Evolutionary conservation across 2,797 vertebrate species (phyloP).

Genomic region (Geotrypetes seraphini): DNA sequence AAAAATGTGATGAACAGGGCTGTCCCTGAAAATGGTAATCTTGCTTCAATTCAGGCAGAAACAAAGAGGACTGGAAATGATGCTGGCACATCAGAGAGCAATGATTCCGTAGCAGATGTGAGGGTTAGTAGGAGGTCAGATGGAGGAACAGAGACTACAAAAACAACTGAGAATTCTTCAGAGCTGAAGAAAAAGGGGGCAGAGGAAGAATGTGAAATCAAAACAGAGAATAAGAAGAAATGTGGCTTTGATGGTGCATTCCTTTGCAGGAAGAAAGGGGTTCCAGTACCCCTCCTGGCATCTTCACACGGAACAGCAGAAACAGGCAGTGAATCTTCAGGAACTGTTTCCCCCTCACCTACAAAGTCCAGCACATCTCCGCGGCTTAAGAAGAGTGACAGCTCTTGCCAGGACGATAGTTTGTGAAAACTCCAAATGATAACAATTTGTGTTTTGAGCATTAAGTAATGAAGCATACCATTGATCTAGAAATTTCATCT

Average conservation of each 20-base stretch:
- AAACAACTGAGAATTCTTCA: constrained; percentile 53
- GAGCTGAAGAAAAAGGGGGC: constrained; percentile 63
- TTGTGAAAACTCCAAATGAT: constrained; percentile 35
- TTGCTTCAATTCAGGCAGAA: constrained; percentile 46
- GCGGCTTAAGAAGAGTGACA: constrained; percentile 71
- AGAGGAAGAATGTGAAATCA: constrained; percentile 73
- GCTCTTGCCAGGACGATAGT: constrained; percentile 68
- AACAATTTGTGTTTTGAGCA: neutral
- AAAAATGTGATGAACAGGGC: constrained; percentile 59
- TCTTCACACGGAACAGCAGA: constrained; percentile 60
- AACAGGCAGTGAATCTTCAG: constrained; percentile 73
- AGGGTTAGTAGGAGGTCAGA: constrained; percentile 44
- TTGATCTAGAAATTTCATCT: constrained; percentile 9
- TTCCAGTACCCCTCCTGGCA: constrained; percentile 64
- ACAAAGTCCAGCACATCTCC: constrained; percentile 80
- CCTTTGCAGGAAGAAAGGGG: constrained; percentile 72
- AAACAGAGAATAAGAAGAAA: constrained; percentile 69
- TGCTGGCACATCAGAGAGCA: constrained; percentile 34
- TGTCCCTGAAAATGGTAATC: constrained; percentile 27
- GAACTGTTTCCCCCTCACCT: constrained; percentile 79
- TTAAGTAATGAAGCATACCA: constrained; percentile 3
- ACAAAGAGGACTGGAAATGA: constrained; percentile 34
- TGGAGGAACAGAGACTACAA: constrained; percentile 39
- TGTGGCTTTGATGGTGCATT: constrained; percentile 79
- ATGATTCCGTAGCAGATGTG: constrained; percentile 47